Evolutionary conservation across 1,140 invertebrate species (phyloP).

Genomic region (Drosophila tsacasi): DNA sequence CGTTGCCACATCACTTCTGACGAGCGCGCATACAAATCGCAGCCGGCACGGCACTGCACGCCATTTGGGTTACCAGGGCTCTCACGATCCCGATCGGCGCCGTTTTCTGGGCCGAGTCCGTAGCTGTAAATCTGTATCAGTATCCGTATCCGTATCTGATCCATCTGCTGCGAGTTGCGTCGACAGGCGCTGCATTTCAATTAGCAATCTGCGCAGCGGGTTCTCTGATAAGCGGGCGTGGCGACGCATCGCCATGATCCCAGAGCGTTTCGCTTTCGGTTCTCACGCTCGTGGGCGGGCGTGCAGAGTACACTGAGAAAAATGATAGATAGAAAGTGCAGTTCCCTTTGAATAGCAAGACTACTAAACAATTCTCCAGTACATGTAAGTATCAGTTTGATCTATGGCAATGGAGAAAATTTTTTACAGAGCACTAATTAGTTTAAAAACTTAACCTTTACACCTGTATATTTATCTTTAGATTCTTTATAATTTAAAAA

Average conservation of each 20-base stretch:
- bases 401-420: no score
- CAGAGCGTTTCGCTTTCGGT: constrained; percentile 48
- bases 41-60: constrained; percentile 34
- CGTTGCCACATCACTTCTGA: constrained; percentile 60
- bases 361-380: neutral
- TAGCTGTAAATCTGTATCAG: constrained; percentile 15
- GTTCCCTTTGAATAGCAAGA: neutral
- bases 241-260: constrained; percentile 5
- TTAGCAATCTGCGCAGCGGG: constrained; percentile 39
- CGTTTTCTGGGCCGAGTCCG: constrained; percentile 11
- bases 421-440: neutral
- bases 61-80: constrained; percentile 68
- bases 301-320: neutral
- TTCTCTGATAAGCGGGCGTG: constrained; percentile 49
- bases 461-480: neutral
- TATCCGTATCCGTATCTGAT: constrained; percentile 42
- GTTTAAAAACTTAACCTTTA: neutral
- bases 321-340: neutral
- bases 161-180: constrained; percentile 55
- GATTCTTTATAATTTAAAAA: neutral
- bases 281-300: constrained; percentile 54
- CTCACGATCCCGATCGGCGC: constrained; percentile 59
- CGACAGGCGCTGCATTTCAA: constrained; percentile 70
- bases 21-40: constrained; percentile 62
- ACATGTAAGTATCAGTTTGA: neutral